Base-by-base conservation (phyloP, 92 coral and sea anemone species). In the Zoanthus gigantus region DNA sequence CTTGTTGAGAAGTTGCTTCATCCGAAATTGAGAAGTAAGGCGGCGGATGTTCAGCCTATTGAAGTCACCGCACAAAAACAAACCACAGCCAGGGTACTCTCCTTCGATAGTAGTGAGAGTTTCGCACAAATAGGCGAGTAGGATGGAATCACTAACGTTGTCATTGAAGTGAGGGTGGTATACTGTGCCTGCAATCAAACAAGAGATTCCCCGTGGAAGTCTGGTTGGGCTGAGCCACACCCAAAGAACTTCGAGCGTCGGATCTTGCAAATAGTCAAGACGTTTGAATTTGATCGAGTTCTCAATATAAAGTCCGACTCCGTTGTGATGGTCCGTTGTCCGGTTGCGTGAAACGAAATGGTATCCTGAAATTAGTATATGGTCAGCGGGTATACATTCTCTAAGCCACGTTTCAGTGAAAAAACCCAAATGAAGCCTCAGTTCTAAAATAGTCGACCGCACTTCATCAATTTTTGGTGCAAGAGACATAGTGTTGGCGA, bases 331-430 rank as follows among this genome's bases (percentile, higher is more conserved):
- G 37, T 76, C 90, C 31, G 69, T 77, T 30, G 74, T 83, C 14
- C 94, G 72, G 69, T 88, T 88, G 37, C 81, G 79, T n/a, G 71
- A 77, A 74, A 79, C 84, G 60, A 90, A 90, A 77, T 72, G 34
- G 53, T 87, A 92, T 9, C 80, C 91, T 14, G 93, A 89, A 23
- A 92, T 92, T 23, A 12, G 46, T 13, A 90, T 57, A 42, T 56
- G 89, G 83, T 63, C 63, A 15, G 45, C 84, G 9, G 83, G 61
- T 57, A 90, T 87, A 3, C 84, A 73, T 60, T 87, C 95, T 48
- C 88, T 82, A 28, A 92, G 84, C 94, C 90, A 89, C 50, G 94
- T 91, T 84, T 91, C 91, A 53, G 89, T 91, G 56, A 91, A 50
- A 68, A 79, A 88, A 56, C 79, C 94, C 72, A 83, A 18, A 76